Conservation (phyloP, 2,113 vertebrate species). For the Percopsis transmontana region DNA sequence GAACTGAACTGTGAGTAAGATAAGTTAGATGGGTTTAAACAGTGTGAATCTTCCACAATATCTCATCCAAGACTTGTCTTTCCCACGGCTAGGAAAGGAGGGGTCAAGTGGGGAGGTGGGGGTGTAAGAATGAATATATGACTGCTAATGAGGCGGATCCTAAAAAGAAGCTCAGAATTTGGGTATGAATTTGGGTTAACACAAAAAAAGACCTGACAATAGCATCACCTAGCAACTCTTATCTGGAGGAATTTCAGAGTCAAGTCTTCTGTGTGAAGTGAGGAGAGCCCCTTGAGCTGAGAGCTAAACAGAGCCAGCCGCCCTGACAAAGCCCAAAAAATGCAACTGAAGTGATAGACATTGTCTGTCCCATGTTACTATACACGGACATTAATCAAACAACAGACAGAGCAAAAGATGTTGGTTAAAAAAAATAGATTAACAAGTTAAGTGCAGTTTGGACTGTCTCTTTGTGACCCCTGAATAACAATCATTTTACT, state of each 20-base stretch:
- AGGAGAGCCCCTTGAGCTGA: slow-evolving; percentile 66
- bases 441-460: slow-evolving; percentile 74
- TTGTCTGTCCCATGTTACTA: slow-evolving; percentile 58
- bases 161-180: slow-evolving; percentile 71
- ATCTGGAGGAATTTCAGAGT: slow-evolving; percentile 78
- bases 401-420: slow-evolving; percentile 57
- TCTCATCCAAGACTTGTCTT: slow-evolving; percentile 65
- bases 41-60: slow-evolving; percentile 53
- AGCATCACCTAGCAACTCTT: slow-evolving; percentile 77
- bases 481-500: slow-evolving; percentile 29
- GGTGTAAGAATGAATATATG: slow-evolving; percentile 78
- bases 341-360: slow-evolving; percentile 56
- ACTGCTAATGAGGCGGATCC: slow-evolving; percentile 78
- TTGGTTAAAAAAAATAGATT: slow-evolving; percentile 57
- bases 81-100: slow-evolving; percentile 79
- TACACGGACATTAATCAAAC: slow-evolving; percentile 70
- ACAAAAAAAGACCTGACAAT: slow-evolving; percentile 72
- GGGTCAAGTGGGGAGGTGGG: slow-evolving; percentile 76
- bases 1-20: slow-evolving; percentile 42
- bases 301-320: slow-evolving; percentile 58
- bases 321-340: slow-evolving; percentile 68
- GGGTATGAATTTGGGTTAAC: slow-evolving; percentile 79
- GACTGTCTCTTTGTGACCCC: slow-evolving; percentile 63
- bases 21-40: slow-evolving; percentile 11
- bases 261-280: slow-evolving; percentile 72